Conservation (phyloP, 1,140 invertebrate genomes). For the Elymnias hypermnestra region DNA sequence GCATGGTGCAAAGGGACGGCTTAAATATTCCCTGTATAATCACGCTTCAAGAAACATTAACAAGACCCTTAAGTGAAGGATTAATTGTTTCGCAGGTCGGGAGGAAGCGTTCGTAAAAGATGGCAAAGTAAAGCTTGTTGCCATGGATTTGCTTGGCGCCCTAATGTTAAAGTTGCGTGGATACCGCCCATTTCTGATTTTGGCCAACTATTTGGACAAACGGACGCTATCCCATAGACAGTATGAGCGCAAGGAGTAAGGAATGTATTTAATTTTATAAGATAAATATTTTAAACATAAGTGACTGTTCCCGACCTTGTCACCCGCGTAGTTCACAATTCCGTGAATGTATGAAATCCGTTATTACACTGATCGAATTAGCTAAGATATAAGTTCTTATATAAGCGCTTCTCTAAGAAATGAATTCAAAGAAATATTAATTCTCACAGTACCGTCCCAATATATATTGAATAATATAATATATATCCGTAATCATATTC, state of each 20-base stretch:
- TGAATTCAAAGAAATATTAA: too few species aligned
- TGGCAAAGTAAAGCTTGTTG: slow-evolving; percentile 49
- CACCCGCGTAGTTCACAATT: too few species aligned
- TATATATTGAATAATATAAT: too few species aligned
- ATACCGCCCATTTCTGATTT: slow-evolving; percentile 49
- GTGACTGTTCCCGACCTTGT: too few species aligned
- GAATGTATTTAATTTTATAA: too few species aligned
- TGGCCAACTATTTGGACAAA: slow-evolving; percentile 39
- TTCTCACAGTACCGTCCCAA: too few species aligned
- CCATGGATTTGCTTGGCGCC: slow-evolving; percentile 54
- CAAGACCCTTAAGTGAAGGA: neutral
- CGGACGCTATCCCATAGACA: slow-evolving; percentile 29
- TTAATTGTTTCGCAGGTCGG: slow-evolving; percentile 33
- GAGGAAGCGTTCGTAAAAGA: slow-evolving; percentile 51
- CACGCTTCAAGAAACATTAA: neutral
- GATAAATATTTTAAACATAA: too few species aligned
- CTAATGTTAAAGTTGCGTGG: slow-evolving; percentile 58
- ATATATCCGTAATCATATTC: too few species aligned
- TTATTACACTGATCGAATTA: too few species aligned
- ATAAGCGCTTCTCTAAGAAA: too few species aligned
- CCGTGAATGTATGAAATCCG: too few species aligned
- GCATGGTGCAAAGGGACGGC: neutral
- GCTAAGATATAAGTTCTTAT: too few species aligned
- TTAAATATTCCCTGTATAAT: neutral
- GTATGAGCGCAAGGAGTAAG: slow-evolving; percentile 41